Evolutionary conservation across 1,140 invertebrate species (phyloP).

Genomic region (Hormaphis cornu): DNA sequence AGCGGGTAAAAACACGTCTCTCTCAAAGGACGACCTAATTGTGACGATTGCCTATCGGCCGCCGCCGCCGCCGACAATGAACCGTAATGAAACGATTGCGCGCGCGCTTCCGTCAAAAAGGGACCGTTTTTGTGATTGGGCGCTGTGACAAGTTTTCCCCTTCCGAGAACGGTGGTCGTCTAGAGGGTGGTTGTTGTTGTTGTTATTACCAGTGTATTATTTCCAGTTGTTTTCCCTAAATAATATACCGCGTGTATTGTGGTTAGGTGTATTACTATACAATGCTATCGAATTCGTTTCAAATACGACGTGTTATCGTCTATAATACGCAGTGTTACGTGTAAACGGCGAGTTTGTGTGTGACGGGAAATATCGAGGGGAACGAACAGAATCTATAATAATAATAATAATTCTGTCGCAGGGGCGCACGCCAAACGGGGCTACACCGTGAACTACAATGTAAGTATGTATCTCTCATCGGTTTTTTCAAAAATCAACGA

Average conservation of each 20-base stretch:
- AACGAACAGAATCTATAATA: not conserved
- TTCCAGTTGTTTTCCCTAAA: not conserved
- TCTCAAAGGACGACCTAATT: slow-evolving; percentile 31
- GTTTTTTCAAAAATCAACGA: not conserved
- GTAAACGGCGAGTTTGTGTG: too few species aligned
- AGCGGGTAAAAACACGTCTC: slow-evolving; percentile 29
- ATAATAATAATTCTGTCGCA: not conserved
- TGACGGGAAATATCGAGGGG: not conserved
- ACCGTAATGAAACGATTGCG: slow-evolving; percentile 32
- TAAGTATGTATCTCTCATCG: not conserved
- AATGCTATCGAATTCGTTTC: not conserved
- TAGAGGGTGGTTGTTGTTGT: not conserved
- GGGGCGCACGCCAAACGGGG: not conserved
- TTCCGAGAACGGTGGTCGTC: not conserved
- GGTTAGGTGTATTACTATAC: too few species aligned
- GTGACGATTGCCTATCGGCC: slow-evolving; percentile 29
- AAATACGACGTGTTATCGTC: too few species aligned
- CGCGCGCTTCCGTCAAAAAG: slow-evolving; percentile 27
- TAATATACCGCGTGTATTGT: not conserved
- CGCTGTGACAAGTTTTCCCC: too few species aligned
- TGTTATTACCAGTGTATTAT: not conserved
- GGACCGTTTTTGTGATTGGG: slow-evolving; percentile 29
- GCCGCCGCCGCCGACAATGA: slow-evolving; percentile 18
- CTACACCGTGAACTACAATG: not conserved
- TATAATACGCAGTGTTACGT: too few species aligned